A percentile compares a stretch with the other conserved stretches of the same genome.
Evolutionary conservation across 2,113 vertebrate genomes (phyloP).

Genomic region (Athene noctua): DNA sequence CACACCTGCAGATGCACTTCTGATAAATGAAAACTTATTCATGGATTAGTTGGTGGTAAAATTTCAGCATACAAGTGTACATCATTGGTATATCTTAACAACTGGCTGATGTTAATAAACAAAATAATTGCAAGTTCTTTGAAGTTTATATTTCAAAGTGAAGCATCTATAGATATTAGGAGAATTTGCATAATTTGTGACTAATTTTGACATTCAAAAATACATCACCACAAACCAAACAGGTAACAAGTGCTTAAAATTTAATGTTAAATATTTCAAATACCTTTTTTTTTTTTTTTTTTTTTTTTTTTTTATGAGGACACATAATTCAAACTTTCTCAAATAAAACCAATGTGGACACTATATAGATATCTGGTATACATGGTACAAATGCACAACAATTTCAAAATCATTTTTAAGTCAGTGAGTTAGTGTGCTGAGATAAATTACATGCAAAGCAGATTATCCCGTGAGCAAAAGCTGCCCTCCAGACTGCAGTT

Average conservation of each 20-base stretch:
- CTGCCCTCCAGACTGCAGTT: background rate
- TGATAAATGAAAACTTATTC: background rate
- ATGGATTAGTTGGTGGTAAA: background rate
- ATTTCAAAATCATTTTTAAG: background rate
- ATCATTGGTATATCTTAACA: background rate
- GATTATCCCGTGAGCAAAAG: background rate
- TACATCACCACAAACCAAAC: background rate
- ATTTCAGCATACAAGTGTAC: background rate
- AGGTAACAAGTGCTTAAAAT: background rate
- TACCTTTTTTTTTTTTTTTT: background rate
- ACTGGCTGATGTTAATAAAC: background rate
- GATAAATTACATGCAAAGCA: background rate
- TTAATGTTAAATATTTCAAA: conserved; percentile 10
- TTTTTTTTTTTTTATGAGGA: background rate
- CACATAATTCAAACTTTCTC: background rate
- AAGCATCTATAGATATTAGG: background rate
- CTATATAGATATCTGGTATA: background rate
- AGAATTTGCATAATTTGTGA: background rate
- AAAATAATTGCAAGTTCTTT: background rate
- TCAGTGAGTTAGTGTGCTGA: background rate
- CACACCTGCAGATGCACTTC: background rate
- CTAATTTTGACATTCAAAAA: background rate
- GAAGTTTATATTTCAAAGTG: background rate
- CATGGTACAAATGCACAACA: background rate
- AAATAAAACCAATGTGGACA: background rate